phyloP scores from a whole-genome alignment of 2,888 invertebrate species.

The Coremacera marginata region DNA sequence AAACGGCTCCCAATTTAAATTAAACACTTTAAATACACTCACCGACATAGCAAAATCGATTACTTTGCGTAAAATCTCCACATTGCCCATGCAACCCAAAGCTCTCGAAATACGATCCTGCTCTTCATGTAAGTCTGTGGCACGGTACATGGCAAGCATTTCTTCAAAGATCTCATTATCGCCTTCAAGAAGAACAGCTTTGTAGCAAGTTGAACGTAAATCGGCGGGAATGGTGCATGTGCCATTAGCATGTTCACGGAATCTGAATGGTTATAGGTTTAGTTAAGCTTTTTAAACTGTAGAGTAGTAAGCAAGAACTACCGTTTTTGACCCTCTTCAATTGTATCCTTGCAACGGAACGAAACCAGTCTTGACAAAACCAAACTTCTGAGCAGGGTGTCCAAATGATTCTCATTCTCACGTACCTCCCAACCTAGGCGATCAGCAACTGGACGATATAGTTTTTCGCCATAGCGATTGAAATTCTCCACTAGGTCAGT shows the following conservation, averaged over 20 bases:
- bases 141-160: slow-evolving; percentile 84
- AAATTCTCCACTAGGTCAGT: slow-evolving; percentile 81
- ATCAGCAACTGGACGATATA: slow-evolving; percentile 80
- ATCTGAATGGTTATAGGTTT: slow-evolving; percentile 64
- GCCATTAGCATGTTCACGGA: slow-evolving; percentile 77
- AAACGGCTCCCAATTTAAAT: background rate
- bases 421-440: slow-evolving; percentile 89
- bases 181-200: slow-evolving; percentile 80
- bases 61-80: slow-evolving; percentile 78
- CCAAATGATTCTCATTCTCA: slow-evolving; percentile 86
- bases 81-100: slow-evolving; percentile 83
- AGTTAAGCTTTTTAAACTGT: background rate
- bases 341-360: slow-evolving; percentile 82
- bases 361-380: slow-evolving; percentile 86
- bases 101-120: slow-evolving; percentile 90
- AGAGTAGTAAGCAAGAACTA: slow-evolving; percentile 42
- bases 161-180: slow-evolving; percentile 80
- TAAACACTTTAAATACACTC: slow-evolving; percentile 61
- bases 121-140: slow-evolving; percentile 92
- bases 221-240: slow-evolving; percentile 82
- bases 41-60: slow-evolving; percentile 87
- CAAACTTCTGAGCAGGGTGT: slow-evolving; percentile 86
- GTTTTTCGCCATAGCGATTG: slow-evolving; percentile 79
- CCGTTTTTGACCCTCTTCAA: slow-evolving; percentile 79
- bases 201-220: slow-evolving; percentile 87